Base-by-base conservation (phyloP, 2,888 invertebrate species). In the Rhingia campestris region DNA sequence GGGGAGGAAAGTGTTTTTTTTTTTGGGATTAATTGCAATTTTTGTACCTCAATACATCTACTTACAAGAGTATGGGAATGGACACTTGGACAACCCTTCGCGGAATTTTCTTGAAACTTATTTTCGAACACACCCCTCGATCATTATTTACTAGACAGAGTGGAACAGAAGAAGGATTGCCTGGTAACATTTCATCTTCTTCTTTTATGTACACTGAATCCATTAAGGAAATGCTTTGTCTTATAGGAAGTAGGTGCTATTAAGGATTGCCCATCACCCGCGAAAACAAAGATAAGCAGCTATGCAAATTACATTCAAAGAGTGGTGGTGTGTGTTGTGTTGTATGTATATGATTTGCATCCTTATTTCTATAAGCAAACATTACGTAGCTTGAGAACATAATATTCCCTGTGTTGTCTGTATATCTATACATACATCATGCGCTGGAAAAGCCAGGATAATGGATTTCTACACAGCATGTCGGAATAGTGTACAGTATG, bases 231-330 rank as follows among this genome's bases (percentile, higher is more conserved):
- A 66, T 75, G 9, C 9, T 35, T 41, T 33, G 41, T 32, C 33
- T 14, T 33, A 10, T 5, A 32, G 47, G 4, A 56, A 6, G 6
- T 45, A 47, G 5, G 6, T 37, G 47, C 45, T 6, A 32, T 67
- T 22, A 53, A 53, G 53, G 10, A 39, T 2, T 37, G 56, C 14
- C 39, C 39, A 49, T 74, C 45, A 56, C 39, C 54, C 47, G 47
- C n/a, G 63, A 39, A 56, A 73, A 73, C 63, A 64, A 64, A 64
- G 73, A 64, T 56, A 74, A 64, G 47, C 49, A 32, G 63, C 49
- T 74, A 74, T 56, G 54, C 33, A 64, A 74, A 74, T 64, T 47
- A 56, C 56, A 37, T 56, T 39, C 22, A 47, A 64, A 33, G 61
- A 61, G 37, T 33, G 59, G 22, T 56, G 14, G 4, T 49, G 4